Evolutionary conservation across 1,140 invertebrate species (phyloP).

Genomic region (Spodoptera frugiperda): DNA sequence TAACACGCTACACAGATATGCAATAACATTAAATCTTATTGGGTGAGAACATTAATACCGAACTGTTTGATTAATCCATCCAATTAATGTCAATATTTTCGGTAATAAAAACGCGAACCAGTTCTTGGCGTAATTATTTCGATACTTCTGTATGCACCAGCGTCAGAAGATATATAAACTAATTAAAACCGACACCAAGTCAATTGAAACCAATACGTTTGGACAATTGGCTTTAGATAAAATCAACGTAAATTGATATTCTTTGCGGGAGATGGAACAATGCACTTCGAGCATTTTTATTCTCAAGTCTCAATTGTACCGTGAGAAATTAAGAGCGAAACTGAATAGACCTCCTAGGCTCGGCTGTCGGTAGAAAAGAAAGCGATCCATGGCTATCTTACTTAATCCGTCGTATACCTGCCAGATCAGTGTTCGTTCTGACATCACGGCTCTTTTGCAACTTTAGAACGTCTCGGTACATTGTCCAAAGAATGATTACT

Average conservation of each 20-base stretch:
- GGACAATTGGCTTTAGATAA: not conserved
- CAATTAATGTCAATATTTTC: slow-evolving; percentile 31
- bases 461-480: slow-evolving; percentile 48
- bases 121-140: slow-evolving; percentile 7
- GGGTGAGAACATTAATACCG: not conserved
- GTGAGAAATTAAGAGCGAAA: slow-evolving; percentile 74
- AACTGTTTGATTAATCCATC: not conserved
- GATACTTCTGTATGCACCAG: slow-evolving; percentile 34
- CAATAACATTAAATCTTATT: not conserved
- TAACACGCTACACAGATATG: not conserved
- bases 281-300: slow-evolving; percentile 58
- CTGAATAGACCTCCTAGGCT: slow-evolving; percentile 62
- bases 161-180: slow-evolving; percentile 1
- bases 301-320: slow-evolving; percentile 58
- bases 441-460: slow-evolving; percentile 54
- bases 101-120: slow-evolving; percentile 16
- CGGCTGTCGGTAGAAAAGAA: slow-evolving; percentile 68
- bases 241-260: not conserved
- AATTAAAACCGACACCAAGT: slow-evolving; percentile 4
- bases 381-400: slow-evolving; percentile 69
- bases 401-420: slow-evolving; percentile 67
- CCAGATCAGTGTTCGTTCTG: slow-evolving; percentile 40
- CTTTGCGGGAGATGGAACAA: slow-evolving; percentile 51
- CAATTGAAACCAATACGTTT: not conserved
- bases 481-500: slow-evolving; percentile 35